phyloP scores from a whole-genome alignment of 2,113 vertebrate species.

The Motacilla tschutschensis region DNA sequence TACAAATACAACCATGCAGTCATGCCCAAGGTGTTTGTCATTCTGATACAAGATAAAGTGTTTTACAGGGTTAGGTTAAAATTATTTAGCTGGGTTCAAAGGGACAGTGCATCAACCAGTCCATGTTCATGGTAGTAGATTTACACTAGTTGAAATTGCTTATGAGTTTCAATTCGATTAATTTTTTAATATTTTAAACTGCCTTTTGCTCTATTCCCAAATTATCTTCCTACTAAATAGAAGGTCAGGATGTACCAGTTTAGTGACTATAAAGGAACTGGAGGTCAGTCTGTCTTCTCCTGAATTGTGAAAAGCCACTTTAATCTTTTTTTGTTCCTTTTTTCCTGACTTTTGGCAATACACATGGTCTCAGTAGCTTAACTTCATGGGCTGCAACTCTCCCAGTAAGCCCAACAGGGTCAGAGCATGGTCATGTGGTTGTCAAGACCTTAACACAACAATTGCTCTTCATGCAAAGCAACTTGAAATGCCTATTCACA shows the following conservation, averaged over 20 bases:
- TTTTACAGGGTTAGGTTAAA: neutral
- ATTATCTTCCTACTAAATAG: neutral
- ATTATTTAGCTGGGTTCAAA: neutral
- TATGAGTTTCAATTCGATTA: neutral
- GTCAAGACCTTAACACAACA: neutral
- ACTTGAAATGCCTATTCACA: neutral
- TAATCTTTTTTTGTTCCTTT: neutral
- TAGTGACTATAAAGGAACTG: neutral
- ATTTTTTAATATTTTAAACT: neutral
- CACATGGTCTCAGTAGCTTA: neutral
- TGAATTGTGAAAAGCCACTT: neutral
- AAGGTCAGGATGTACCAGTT: neutral
- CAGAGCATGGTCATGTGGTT: neutral
- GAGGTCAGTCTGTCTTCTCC: neutral
- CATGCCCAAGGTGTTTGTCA: neutral
- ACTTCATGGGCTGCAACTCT: neutral
- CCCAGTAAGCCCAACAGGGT: neutral
- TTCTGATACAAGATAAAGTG: neutral
- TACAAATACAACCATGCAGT: neutral
- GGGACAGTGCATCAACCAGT: neutral
- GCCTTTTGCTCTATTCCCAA: neutral
- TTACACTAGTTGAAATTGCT: neutral
- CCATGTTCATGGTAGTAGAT: neutral
- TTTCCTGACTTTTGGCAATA: accelerated
- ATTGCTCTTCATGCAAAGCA: neutral